Conservation (phyloP, 2,797 vertebrate species). For the Tenualosa thibaudeaui region DNA sequence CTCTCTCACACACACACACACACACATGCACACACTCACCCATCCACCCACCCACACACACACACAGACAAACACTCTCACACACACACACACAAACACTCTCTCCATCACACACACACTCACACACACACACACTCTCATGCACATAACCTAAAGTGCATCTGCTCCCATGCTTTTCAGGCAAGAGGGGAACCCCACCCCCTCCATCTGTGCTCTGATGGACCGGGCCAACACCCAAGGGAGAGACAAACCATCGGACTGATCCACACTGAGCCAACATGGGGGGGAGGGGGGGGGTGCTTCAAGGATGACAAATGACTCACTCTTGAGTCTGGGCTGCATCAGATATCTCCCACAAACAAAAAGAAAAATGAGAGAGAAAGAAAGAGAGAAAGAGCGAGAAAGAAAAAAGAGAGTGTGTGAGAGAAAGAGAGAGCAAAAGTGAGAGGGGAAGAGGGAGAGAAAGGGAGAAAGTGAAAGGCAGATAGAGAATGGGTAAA, state of each 20-base stretch:
- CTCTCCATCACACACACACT: neutral
- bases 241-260: constrained; percentile 38
- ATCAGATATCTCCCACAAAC: constrained; percentile 28
- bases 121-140: neutral
- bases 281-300: neutral
- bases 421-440: neutral
- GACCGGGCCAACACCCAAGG: constrained; percentile 36
- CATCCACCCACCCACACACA: too few relatives aligned
- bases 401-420: neutral
- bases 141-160: neutral
- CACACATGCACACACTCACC: too few relatives aligned
- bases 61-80: constrained; percentile 22
- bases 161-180: constrained; percentile 36
- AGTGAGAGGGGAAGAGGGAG: neutral
- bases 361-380: neutral
- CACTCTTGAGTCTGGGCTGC: constrained; percentile 38
- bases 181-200: constrained; percentile 36
- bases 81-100: constrained; percentile 8
- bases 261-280: constrained; percentile 24
- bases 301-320: constrained; percentile 45
- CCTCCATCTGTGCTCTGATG: constrained; percentile 45
- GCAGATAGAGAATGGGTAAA: neutral
- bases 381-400: neutral
- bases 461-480: neutral
- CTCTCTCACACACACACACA: neutral